Evolutionary conservation across 2,888 invertebrate genomes (phyloP).

Genomic region (Agonopterix subpropinquella): DNA sequence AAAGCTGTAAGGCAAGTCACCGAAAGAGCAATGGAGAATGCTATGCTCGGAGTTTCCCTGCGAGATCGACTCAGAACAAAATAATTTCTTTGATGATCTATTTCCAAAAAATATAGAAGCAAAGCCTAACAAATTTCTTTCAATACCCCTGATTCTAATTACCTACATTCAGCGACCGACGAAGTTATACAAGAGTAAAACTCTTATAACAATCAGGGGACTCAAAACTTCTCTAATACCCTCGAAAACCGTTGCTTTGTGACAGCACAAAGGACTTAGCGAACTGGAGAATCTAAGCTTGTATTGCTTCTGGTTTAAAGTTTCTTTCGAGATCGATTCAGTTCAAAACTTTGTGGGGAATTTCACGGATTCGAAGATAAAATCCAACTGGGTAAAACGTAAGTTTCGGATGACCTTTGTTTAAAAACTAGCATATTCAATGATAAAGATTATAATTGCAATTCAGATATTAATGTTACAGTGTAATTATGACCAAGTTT

Average conservation of each 20-base stretch:
- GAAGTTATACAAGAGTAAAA: slow-evolving; percentile 21
- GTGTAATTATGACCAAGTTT: too few species aligned
- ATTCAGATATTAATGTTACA: too few species aligned
- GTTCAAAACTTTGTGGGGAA: slow-evolving; percentile 1
- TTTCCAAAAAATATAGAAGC: neutral
- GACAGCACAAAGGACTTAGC: slow-evolving; percentile 32
- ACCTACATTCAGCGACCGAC: slow-evolving; percentile 16
- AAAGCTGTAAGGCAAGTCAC: too few species aligned
- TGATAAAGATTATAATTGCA: too few species aligned
- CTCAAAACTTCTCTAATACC: slow-evolving; percentile 55
- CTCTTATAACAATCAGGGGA: slow-evolving; percentile 30
- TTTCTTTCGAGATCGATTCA: slow-evolving; percentile 9
- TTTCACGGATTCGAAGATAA: neutral
- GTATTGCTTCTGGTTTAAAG: slow-evolving; percentile 46
- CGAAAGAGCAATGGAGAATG: too few species aligned
- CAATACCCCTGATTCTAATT: slow-evolving; percentile 11
- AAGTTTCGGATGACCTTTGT: too few species aligned
- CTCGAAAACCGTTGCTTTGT: slow-evolving; percentile 38
- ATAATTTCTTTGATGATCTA: too few species aligned
- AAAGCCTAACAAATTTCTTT: neutral
- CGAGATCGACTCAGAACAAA: too few species aligned
- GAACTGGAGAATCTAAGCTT: slow-evolving; percentile 23
- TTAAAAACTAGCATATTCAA: too few species aligned
- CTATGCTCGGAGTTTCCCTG: too few species aligned
- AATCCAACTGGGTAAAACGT: neutral